phyloP scores from a whole-genome alignment of 2,888 invertebrate genomes.

The Tachina lurida region DNA sequence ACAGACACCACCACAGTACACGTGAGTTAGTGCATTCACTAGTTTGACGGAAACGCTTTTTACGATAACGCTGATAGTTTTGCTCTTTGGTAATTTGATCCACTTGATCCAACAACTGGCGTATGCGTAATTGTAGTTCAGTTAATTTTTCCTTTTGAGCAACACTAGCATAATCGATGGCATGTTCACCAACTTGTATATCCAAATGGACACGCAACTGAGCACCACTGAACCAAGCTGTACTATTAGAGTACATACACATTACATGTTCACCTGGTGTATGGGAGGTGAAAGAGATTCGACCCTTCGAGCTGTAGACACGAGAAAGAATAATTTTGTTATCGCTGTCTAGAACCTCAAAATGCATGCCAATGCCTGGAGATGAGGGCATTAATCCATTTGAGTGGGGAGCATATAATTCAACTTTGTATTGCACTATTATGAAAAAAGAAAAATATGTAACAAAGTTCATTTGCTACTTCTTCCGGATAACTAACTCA shows the following conservation, averaged over 20 bases:
- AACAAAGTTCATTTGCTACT: not conserved
- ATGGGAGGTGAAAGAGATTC: constrained; percentile 98
- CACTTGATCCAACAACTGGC: constrained; percentile 98
- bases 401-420: constrained; percentile 96
- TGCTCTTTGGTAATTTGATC: constrained; percentile 99
- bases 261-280: constrained; percentile 99
- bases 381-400: constrained; percentile 98
- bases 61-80: constrained; percentile 98
- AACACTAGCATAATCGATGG: constrained; percentile 98
- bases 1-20: constrained; percentile 98
- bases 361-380: constrained; percentile 98
- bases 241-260: constrained; percentile 98
- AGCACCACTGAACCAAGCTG: constrained; percentile 98
- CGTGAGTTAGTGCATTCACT: constrained; percentile 98
- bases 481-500: constrained; percentile 83
- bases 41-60: constrained; percentile 98
- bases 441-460: not conserved
- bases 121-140: constrained; percentile 96
- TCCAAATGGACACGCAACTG: constrained; percentile 97
- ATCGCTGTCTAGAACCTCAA: constrained; percentile 97
- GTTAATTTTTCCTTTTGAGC: constrained; percentile 98
- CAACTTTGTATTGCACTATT: constrained; percentile 98
- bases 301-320: constrained; percentile 95
- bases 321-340: constrained; percentile 96
- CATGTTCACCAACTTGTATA: constrained; percentile 99